Percentiles rank a stretch among this genome's conserved stretches.
These are phyloP conservation scores for Triplophysa tibetana DNA, from an alignment of 2,113 vertebrate genomes.

Conservation along the genomic window DNA sequence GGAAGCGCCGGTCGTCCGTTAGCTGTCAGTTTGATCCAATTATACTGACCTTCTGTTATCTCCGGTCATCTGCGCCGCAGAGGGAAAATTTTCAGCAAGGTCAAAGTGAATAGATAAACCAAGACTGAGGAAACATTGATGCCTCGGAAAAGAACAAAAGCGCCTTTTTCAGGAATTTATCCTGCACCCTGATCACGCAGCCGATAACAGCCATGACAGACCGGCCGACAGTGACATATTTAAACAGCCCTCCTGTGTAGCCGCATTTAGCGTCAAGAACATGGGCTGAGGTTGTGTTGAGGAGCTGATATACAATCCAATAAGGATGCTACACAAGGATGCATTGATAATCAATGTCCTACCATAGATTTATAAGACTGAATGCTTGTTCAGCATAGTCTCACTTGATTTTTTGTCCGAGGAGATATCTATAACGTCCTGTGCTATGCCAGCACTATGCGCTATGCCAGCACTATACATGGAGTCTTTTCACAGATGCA, in stretches of 20 bases:
- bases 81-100: conserved; percentile 64
- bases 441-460: too few relatives aligned
- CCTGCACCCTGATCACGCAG: conserved; percentile 34
- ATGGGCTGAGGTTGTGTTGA: not conserved
- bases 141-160: conserved; percentile 49
- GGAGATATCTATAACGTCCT: not conserved
- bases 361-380: conserved; percentile 35
- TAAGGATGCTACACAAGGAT: conserved; percentile 21
- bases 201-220: conserved; percentile 55
- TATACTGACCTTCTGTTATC: conserved; percentile 69
- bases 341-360: conserved; percentile 43
- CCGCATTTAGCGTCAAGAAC: not conserved
- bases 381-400: conserved; percentile 37
- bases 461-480: not conserved
- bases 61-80: conserved; percentile 65
- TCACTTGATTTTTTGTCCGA: conserved; percentile 25
- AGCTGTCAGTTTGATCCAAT: conserved; percentile 70
- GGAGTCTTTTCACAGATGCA: not conserved
- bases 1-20: conserved; percentile 43
- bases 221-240: conserved; percentile 18
- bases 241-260: not conserved
- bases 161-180: conserved; percentile 49
- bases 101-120: conserved; percentile 63
- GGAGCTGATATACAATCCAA: conserved; percentile 38
- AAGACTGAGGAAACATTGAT: conserved; percentile 26